phyloP scores from a whole-genome alignment of 64 coral and sea anemone species.

The Orbicella faveolata region DNA sequence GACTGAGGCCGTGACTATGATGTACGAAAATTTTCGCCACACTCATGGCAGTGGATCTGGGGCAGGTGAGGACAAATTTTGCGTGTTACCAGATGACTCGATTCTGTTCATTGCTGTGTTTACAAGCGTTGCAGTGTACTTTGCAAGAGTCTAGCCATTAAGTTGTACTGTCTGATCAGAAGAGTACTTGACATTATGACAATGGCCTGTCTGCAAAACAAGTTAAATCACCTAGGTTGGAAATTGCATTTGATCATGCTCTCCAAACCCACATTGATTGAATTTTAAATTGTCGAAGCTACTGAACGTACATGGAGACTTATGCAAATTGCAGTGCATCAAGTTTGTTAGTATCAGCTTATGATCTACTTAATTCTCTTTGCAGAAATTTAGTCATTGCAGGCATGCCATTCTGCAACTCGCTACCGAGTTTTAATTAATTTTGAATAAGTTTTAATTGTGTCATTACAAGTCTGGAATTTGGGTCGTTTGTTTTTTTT shows the following conservation, averaged over 20 bases:
- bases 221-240: not conserved
- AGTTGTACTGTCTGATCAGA: not conserved
- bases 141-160: not conserved
- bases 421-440: too few relatives aligned
- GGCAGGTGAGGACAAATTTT: constrained; percentile 25
- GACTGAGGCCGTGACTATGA: not conserved
- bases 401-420: too few relatives aligned
- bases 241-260: not conserved
- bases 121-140: not conserved
- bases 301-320: too few relatives aligned
- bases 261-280: not conserved
- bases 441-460: too few relatives aligned
- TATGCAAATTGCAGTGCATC: too few relatives aligned
- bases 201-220: not conserved
- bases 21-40: constrained; percentile 61
- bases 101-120: not conserved
- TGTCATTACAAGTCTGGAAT: too few relatives aligned
- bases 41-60: constrained; percentile 43
- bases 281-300: too few relatives aligned
- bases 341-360: too few relatives aligned
- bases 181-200: not conserved
- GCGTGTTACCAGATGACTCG: not conserved
- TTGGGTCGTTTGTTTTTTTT: too few relatives aligned
- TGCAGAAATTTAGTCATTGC: too few relatives aligned
- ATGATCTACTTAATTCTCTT: too few relatives aligned